Percentiles rank a stretch among this genome's conserved stretches.
Conservation (phyloP, 1,140 invertebrate species). For the Drosophila suzukii region DNA sequence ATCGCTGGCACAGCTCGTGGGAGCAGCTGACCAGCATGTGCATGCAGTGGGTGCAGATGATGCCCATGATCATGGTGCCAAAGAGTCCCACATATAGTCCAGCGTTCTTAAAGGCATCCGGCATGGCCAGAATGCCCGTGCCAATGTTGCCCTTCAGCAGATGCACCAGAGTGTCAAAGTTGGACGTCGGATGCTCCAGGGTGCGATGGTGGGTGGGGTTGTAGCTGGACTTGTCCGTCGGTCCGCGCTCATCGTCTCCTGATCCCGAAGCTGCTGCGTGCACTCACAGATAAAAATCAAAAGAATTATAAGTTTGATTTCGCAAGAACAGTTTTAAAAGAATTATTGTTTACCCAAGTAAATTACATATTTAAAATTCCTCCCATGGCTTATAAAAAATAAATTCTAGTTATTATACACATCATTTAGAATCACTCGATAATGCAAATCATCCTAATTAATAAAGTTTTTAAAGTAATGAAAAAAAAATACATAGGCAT, state of each 20-base stretch:
- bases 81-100: conserved; percentile 90
- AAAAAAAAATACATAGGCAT: neutral
- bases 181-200: conserved; percentile 91
- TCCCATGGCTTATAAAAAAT: too few relatives aligned
- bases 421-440: too few relatives aligned
- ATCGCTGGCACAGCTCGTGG: conserved; percentile 88
- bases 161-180: conserved; percentile 92
- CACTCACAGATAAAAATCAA: conserved; percentile 44
- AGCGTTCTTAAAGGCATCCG: conserved; percentile 93
- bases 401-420: neutral
- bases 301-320: conserved; percentile 13
- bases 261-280: conserved; percentile 61
- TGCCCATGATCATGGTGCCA: conserved; percentile 91
- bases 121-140: conserved; percentile 94
- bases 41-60: conserved; percentile 94
- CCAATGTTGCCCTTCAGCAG: conserved; percentile 93
- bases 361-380: neutral
- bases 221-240: conserved; percentile 82
- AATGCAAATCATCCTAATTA: too few relatives aligned
- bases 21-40: conserved; percentile 91
- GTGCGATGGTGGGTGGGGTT: conserved; percentile 88
- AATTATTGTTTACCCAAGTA: too few relatives aligned
- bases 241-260: conserved; percentile 53
- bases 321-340: too few relatives aligned
- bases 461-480: too few relatives aligned